Conservation (phyloP, 64 coral and sea anemone species). For the Stichodactyla mertensii region DNA sequence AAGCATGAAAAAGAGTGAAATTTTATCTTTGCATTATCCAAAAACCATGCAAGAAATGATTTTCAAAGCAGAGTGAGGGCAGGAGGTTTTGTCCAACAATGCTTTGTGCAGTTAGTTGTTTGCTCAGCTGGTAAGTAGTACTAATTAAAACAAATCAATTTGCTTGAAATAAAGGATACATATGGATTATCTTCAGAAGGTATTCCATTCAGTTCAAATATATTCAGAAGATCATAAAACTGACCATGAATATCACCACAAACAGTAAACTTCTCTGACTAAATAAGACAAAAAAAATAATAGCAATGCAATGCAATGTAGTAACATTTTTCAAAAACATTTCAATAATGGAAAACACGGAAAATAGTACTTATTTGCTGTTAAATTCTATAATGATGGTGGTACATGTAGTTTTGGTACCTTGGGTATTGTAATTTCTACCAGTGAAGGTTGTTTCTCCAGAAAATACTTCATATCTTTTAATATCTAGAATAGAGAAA, state of each 20-base stretch:
- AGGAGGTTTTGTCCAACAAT: too few species aligned
- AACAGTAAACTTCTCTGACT: constrained; percentile 88
- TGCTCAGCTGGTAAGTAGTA: background rate
- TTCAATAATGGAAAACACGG: too few species aligned
- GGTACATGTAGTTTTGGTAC: constrained; percentile 8
- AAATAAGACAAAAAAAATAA: constrained; percentile 11
- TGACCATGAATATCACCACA: constrained; percentile 99
- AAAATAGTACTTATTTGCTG: too few species aligned
- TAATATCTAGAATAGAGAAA: constrained; percentile 68
- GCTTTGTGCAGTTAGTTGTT: too few species aligned
- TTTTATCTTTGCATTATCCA: too few species aligned
- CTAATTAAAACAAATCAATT: background rate
- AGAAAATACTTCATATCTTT: constrained; percentile 71
- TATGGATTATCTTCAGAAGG: constrained; percentile 90
- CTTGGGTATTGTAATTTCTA: constrained; percentile 87
- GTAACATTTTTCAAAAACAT: background rate
- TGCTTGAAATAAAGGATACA: constrained; percentile 72
- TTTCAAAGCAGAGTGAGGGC: too few species aligned
- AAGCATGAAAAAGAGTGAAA: too few species aligned
- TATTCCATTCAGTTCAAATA: constrained; percentile 83
- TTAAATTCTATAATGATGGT: background rate
- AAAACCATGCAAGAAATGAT: too few species aligned
- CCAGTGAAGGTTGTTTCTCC: constrained; percentile 60
- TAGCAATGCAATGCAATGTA: background rate
- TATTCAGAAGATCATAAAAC: constrained; percentile 95